Conservation (phyloP, 1,140 invertebrate species). For the Lucilia cuprina region DNA sequence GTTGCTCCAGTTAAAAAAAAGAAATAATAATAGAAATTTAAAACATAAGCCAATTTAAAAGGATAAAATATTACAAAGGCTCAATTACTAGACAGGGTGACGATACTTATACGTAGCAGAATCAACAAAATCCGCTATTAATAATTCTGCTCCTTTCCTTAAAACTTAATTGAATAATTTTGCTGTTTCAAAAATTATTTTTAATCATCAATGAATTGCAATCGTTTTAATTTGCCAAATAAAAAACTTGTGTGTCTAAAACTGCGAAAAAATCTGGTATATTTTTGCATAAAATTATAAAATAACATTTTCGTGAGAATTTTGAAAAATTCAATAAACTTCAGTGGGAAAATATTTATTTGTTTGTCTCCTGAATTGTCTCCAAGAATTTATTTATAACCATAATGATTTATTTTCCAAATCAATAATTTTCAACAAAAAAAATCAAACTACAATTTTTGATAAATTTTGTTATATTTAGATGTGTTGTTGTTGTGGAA, state of each 20-base stretch:
- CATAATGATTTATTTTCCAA: not conserved
- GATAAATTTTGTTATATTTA: too few relatives aligned
- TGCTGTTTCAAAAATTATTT: not conserved
- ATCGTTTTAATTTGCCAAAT: not conserved
- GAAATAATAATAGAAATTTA: too few relatives aligned
- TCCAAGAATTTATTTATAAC: not conserved
- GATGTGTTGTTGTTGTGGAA: not conserved
- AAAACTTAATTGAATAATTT: not conserved
- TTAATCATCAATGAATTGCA: not conserved
- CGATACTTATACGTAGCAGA: too few relatives aligned
- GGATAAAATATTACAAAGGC: too few relatives aligned
- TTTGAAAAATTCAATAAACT: not conserved
- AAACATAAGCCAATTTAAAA: too few relatives aligned
- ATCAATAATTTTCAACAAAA: not conserved
- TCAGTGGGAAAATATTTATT: too few relatives aligned
- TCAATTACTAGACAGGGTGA: too few relatives aligned
- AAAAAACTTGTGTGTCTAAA: not conserved
- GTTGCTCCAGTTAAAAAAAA: not conserved
- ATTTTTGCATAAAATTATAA: not conserved
- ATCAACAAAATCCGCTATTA: too few relatives aligned
- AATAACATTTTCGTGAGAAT: not conserved
- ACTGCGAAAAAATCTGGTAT: not conserved
- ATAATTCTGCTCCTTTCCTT: not conserved
- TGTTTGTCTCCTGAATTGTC: too few relatives aligned
- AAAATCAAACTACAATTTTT: too few relatives aligned